Evolutionary conservation across 1,140 invertebrate genomes (phyloP), one percentile per base, ranked within the genome.

Genomic region (Plectrocnemia conspersa): DNA sequence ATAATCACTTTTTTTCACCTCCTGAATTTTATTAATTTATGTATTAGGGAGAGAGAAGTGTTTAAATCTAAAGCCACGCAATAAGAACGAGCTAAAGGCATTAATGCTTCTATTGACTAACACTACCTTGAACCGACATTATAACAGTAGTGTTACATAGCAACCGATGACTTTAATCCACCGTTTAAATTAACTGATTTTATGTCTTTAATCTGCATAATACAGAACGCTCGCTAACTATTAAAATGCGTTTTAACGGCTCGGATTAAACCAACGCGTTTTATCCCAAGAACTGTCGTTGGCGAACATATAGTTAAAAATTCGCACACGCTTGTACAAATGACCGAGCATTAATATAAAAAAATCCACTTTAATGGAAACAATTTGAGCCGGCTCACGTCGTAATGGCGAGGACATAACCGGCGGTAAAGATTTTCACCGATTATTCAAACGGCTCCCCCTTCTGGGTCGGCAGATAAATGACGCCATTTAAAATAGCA

Each of bases 301-400:
- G n/a, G 5, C 7, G 42, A 2, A 3, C 21, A 18, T 19, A n/a
- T 11, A 36, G 33, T 11, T 36, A 36, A 9, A 5, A 19, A n/a
- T 32, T 13, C 22, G n/a, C 33, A 35, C 29, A 50, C 29, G 29
- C 32, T 21, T 10, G 32, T 50, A 50, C 47, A 50, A 50, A 50
- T 50, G 47, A 23, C 18, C 7, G 33, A 18, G 38, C 47, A 50
- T 50, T 50, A 50, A 50, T 50, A 50, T n/a, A n/a, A n/a, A n/a
- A 50, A 50, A 50, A 38, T 50, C 47, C 33, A 22, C 33, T 35
- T 50, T 50, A 50, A 50, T 50, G 47, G 47, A 50, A 50, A 50
- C 47, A 50, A 50, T 50, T 50, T 50, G 38, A 50, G 23, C 47
- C 33, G 47, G 47, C 22, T 22, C 27, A 16, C 15, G 35, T 16